Percentiles rank a stretch among this genome's conserved stretches.
Conservation (phyloP, 1,140 invertebrate genomes). For the Penaeus japonicus region DNA sequence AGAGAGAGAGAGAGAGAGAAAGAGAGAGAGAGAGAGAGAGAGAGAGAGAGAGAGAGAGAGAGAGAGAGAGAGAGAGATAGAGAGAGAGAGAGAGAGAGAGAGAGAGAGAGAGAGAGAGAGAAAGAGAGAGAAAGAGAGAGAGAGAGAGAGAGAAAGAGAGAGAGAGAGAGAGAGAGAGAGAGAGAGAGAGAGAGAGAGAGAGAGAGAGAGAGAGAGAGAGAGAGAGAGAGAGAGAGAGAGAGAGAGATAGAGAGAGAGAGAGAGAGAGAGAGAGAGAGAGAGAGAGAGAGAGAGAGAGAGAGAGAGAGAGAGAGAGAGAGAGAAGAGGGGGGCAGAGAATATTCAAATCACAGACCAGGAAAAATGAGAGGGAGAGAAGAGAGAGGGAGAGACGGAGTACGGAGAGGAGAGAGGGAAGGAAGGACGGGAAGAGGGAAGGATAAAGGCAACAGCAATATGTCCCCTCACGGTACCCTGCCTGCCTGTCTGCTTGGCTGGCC, state of each 20-base stretch:
- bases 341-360: no score
- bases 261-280: background rate
- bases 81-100: background rate
- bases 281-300: no score
- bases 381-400: no score
- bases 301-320: no score
- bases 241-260: background rate
- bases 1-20: background rate
- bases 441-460: no score
- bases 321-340: no score
- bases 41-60: background rate
- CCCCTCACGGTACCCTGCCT: no score
- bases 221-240: background rate
- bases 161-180: background rate
- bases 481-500: no score
- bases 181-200: background rate
- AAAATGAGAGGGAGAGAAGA: no score
- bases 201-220: slow-evolving; percentile 11
- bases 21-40: background rate
- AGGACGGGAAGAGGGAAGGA: no score
- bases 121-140: background rate
- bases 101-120: background rate
- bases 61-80: background rate
- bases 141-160: slow-evolving; percentile 4
- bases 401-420: no score